Conservation (phyloP, 1,140 invertebrate species). For the Parapsyche elsis region DNA sequence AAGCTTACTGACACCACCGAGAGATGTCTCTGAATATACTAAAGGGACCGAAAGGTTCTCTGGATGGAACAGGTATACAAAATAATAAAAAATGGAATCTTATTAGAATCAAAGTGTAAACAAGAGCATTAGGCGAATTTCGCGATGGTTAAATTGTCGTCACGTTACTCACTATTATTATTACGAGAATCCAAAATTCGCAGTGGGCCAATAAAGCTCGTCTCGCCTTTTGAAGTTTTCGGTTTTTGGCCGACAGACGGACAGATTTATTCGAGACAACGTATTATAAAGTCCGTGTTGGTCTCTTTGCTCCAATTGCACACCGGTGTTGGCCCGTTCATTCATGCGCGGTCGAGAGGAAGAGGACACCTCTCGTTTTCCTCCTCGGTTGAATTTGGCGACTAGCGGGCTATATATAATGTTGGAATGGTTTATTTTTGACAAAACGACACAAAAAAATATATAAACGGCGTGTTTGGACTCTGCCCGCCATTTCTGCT, state of each 20-base stretch:
- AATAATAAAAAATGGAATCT: too few relatives aligned
- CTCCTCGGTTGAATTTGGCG: conserved; percentile 37
- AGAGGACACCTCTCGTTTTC: conserved; percentile 29
- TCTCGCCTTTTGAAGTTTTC: not conserved
- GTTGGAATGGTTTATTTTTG: conserved; percentile 53
- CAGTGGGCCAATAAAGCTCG: too few relatives aligned
- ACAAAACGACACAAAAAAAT: conserved; percentile 21
- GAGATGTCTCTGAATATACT: conserved; percentile 49
- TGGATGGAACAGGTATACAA: conserved; percentile 50
- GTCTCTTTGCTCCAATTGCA: too few relatives aligned
- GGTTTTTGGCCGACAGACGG: not conserved
- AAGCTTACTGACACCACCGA: conserved; percentile 51
- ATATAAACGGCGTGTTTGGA: not conserved
- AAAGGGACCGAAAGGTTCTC: conserved; percentile 14
- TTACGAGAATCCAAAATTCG: too few relatives aligned
- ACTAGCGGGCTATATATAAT: conserved; percentile 50
- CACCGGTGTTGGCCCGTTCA: not conserved
- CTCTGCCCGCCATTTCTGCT: conserved; percentile 8
- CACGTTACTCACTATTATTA: too few relatives aligned
- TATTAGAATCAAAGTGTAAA: too few relatives aligned
- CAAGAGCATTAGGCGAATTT: too few relatives aligned
- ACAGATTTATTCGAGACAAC: not conserved
- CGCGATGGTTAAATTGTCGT: too few relatives aligned
- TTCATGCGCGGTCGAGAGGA: not conserved
- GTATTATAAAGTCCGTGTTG: too few relatives aligned